Conservation (phyloP, 2,113 vertebrate species). For the Brienomyrus brachyistius region DNA sequence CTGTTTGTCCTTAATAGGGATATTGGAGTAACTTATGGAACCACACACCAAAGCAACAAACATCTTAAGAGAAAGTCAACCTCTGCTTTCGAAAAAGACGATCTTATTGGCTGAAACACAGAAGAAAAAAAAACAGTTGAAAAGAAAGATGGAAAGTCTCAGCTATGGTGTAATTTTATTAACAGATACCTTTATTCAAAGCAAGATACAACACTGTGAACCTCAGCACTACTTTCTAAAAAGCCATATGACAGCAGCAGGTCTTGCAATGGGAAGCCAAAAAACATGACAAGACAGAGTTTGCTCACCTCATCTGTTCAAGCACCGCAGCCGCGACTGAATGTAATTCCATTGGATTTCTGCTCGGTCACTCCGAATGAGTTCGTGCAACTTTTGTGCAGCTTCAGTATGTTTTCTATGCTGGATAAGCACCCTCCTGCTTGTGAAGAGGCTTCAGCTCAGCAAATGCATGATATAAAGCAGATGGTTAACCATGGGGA, state of each 20-base stretch:
- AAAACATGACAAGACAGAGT: background rate
- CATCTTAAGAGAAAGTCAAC: background rate
- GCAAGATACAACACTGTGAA: background rate
- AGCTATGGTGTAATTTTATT: background rate
- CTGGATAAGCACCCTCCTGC: slow-evolving; percentile 2
- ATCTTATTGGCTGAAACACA: background rate
- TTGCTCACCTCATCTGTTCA: background rate
- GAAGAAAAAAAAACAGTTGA: background rate
- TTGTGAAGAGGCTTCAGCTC: background rate
- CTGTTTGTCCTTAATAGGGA: background rate
- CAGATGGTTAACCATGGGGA: slow-evolving; percentile 17
- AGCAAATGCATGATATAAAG: slow-evolving; percentile 10
- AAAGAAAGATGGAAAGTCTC: background rate
- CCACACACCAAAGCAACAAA: background rate
- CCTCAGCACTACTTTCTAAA: background rate
- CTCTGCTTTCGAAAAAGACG: background rate
- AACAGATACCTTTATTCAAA: background rate
- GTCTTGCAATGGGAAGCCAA: background rate
- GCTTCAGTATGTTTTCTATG: slow-evolving; percentile 7
- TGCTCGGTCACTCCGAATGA: background rate
- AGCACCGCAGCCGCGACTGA: background rate
- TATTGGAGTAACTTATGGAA: background rate
- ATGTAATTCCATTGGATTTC: background rate
- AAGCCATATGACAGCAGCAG: background rate
- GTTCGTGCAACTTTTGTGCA: background rate